Evolutionary conservation across 2,113 vertebrate genomes (phyloP), one percentile per base, ranked within the genome.

Genomic region (Chionomys nivalis): DNA sequence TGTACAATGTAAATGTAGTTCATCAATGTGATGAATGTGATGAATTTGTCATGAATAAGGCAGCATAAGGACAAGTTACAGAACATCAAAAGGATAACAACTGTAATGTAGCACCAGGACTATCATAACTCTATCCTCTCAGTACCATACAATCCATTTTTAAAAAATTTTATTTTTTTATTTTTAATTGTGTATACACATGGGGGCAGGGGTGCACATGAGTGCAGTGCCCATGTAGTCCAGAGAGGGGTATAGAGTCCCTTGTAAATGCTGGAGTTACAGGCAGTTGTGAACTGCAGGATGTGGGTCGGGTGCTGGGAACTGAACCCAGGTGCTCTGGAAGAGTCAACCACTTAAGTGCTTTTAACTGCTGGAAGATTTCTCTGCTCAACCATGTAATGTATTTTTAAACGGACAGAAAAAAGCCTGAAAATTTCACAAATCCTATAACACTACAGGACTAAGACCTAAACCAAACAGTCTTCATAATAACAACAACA

Each of bases 41-140:
- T n/a, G n/a, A n/a, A n/a, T 91, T 94, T 97, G 93, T 73, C 94
- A 94, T 75, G 11, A 90, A 68, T 76, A 65, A 88, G 0, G 82
- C 13, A 61, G 52, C 11, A 82, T 16, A 26, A 61, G 36, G n/a
- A 83, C 75, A 94, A 87, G 82, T 92, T 47, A 93, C 3, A 92
- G 91, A 61, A 85, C 96, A 36, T 93, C 96, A 96, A 90, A 73
- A 87, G 94, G 91, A 90, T 75, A 91, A 61, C 0, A 7, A 7
- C 85, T 97, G 77, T 93, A 94, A 96, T 92, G 52, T 96, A 79
- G 55, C 65, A 83, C 87, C 42, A 61, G 0, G 21, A 58, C 23
- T 44, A 23, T 88, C 91, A 73, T 12, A 89, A 95, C 58, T 7
- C 58, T 61, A 42, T 79, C 39, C 33, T 83, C 55, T 73, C 61